Conservation (phyloP, 1,140 invertebrate genomes). For the Drosophila azteca region DNA sequence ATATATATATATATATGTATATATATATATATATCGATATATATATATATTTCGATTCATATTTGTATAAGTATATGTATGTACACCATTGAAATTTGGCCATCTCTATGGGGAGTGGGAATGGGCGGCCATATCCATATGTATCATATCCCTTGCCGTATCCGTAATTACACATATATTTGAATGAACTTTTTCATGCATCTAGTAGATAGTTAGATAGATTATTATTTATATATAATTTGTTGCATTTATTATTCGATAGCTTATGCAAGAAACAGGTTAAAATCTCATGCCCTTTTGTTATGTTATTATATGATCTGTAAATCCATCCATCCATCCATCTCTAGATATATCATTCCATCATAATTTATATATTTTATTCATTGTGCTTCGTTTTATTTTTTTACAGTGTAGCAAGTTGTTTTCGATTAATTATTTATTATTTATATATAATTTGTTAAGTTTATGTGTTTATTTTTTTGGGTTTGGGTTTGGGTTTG, state of each 20-base stretch:
- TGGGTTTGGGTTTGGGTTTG: conserved; percentile 29
- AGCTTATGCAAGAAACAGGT: conserved; percentile 69
- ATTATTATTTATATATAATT: conserved; percentile 27
- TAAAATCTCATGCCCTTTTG: conserved; percentile 71
- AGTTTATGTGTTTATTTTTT: conserved; percentile 19
- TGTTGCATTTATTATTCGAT: conserved; percentile 41
- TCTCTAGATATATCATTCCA: conserved; percentile 42
- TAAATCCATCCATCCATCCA: conserved; percentile 65
- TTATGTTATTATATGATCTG: conserved; percentile 55
- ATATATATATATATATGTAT: conserved; percentile 37
- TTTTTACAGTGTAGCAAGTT: conserved; percentile 74
- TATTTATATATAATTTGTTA: conserved; percentile 33
- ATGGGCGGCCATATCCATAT: conserved; percentile 11
- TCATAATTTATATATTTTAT: conserved; percentile 34
- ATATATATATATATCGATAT: conserved; percentile 31
- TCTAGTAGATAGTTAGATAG: conserved; percentile 41
- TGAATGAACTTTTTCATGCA: conserved; percentile 37
- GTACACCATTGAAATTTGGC: conserved; percentile 43
- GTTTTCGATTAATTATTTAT: conserved; percentile 65
- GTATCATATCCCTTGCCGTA: conserved; percentile 12
- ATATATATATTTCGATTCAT: conserved; percentile 12
- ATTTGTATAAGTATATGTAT: conserved; percentile 12
- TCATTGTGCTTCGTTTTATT: conserved; percentile 42
- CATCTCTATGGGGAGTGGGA: conserved; percentile 6
- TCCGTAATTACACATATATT: conserved; percentile 47